Base-by-base conservation (phyloP, 1,140 invertebrate species). In the Platyura marginata region DNA sequence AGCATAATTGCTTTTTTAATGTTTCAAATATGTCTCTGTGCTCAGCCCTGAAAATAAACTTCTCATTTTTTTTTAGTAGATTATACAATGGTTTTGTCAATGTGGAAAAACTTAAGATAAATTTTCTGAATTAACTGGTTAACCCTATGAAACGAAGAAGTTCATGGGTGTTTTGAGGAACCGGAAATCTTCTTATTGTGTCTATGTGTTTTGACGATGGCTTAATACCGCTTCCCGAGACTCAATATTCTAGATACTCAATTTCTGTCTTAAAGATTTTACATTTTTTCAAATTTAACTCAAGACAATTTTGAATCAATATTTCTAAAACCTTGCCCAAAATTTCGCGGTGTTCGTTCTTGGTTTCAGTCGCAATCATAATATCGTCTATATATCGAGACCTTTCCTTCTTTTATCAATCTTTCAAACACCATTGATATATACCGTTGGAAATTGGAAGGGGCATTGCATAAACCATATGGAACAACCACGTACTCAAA, bases 211-310 rank as follows among this genome's bases (percentile, higher is more conserved):
- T 25, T 34, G 41, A 6, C 11, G 48, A 50, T 15, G 54, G 51
- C 25, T 34, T 38, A 32, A 50, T 48, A 6, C 21, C 34, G 11
- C 48, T 41, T 20, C 46, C 40, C 6, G 45, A 33, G 2, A 56
- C 23, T 9, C 39, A n/a, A 21, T 55, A 44, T 9, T 52, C 56
- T 8, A 57, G 40, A 46, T 50, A 59, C 23, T 54, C 44, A 13
- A 55, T 32, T 35, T 46, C 25, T 2, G 11, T 45, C 42, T 41
- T 46, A 16, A 45, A 18, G 15, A 45, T 41, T 29, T 46, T 22
- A 33, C 45, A 44, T 37, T 48, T 48, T 11, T 42, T 22, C 45
- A 42, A 48, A 21, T 47, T 48, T 16, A 47, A 45, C 10, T 34
- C 16, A 16, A 49, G 42, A 11, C 43, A 32, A 25, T 48, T 20